These are phyloP conservation scores for Micromys minutus DNA, from an alignment of 2,113 vertebrate species.

Conservation along the genomic window DNA sequence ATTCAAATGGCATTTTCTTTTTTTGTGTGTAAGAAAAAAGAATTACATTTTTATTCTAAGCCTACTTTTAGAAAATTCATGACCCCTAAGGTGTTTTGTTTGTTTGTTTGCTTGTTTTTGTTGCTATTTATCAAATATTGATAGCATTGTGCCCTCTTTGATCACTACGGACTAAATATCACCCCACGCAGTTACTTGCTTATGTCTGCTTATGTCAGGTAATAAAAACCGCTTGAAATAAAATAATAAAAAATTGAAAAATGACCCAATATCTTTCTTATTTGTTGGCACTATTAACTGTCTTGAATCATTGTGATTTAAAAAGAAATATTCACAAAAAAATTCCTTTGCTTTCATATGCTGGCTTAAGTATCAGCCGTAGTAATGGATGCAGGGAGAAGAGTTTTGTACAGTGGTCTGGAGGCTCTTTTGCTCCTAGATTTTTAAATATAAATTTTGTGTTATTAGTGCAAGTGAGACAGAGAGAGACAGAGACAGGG, in stretches of 20 bases:
- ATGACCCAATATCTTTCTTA: conserved; percentile 21
- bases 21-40: conserved; percentile 12
- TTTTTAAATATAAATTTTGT: conserved; percentile 11
- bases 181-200: conserved; percentile 26
- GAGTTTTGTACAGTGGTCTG: background rate
- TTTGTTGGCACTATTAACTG: conserved; percentile 27
- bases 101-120: conserved; percentile 24
- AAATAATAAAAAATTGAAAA: conserved; percentile 46
- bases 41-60: conserved; percentile 34
- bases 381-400: background rate
- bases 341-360: conserved; percentile 21
- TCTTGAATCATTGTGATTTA: conserved; percentile 24
- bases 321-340: background rate
- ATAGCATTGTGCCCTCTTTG: background rate
- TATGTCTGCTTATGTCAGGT: conserved; percentile 46
- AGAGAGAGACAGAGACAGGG: background rate
- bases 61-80: conserved; percentile 26
- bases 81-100: conserved; percentile 19
- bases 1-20: conserved; percentile 26
- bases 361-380: conserved; percentile 2
- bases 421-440: background rate
- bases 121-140: conserved; percentile 47
- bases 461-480: background rate
- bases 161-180: background rate
- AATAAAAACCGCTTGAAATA: conserved; percentile 33